Evolutionary conservation across 2,113 vertebrate genomes (phyloP), one percentile per base, ranked within the genome.

Genomic region (Madoqua kirkii): DNA sequence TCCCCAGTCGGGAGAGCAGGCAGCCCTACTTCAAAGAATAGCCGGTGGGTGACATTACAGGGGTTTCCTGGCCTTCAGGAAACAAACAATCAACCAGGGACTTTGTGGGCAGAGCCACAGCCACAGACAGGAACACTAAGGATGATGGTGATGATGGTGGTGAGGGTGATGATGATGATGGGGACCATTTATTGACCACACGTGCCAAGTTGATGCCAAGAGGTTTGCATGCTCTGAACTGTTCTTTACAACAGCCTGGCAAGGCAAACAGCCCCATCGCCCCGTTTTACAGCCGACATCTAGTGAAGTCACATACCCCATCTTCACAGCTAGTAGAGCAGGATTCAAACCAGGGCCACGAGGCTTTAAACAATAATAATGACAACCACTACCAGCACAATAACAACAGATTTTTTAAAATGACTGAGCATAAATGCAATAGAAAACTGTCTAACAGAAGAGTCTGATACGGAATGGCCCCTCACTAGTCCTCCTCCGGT

Each of bases 11-110:
- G 76, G 17, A 19, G 3, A 33, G 45, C 87, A 16, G 81, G 91
- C 97, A 52, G 95, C 78, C 43, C 1, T 1, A 98, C 98, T 98
- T 98, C 98, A 98, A 98, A 98, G 98, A 40, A 6, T 25, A 40
- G 86, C 29, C 57, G 1, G 64, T 82, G 25, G 81, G 92, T 48
- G 90, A 87, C 29, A 13, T 79, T 82, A 11, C 67, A 36, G 84
- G 86, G 67, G 84, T 36, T 98, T 96, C 96, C 97, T 93, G 97
- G 71, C 43, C 84, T 50, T 57, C 96, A 93, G 97, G 98, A 98
- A 97, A 95, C 95, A 96, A 97, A 94, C 82, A 86, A 94, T 45
- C 93, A 43, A 1, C 78, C 78, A 4, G 54, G 55, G 91, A 85
- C 88, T 93, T 86, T 43, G 29, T 86, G 76, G 95, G 43, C 76